These are phyloP conservation scores for Lonchura striata DNA, from an alignment of 2,113 vertebrate species.

Conservation along the genomic window DNA sequence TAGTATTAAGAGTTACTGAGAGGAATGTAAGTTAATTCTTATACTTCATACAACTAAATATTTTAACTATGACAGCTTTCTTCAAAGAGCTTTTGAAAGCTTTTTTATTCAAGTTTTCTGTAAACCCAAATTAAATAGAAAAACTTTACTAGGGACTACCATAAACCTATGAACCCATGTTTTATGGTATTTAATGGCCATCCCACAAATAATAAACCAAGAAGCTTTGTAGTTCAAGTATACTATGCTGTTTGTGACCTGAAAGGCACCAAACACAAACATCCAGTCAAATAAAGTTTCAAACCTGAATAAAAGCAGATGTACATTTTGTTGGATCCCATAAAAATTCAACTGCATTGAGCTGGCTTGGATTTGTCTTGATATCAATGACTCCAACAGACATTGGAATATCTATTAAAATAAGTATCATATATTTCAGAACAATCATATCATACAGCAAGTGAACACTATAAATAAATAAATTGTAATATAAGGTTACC, in stretches of 20 bases:
- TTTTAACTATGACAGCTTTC: not conserved
- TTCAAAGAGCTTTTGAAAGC: not conserved
- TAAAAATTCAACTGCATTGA: constrained; percentile 85
- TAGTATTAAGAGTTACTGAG: not conserved
- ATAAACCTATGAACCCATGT: not conserved
- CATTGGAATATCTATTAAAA: constrained; percentile 82
- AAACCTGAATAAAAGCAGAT: constrained; percentile 87
- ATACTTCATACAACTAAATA: not conserved
- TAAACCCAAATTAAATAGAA: not conserved
- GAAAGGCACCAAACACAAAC: not conserved
- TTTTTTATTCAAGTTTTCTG: not conserved
- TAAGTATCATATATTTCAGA: not conserved
- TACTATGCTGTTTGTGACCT: not conserved
- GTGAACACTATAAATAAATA: not conserved
- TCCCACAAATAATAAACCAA: not conserved
- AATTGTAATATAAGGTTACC: not conserved
- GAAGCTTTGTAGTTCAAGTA: not conserved
- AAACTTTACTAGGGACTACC: not conserved
- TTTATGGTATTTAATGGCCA: not conserved
- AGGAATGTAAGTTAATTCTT: not conserved
- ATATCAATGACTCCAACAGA: constrained; percentile 85
- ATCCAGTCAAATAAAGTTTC: constrained; percentile 60
- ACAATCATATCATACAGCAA: not conserved
- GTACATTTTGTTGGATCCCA: constrained; percentile 85
- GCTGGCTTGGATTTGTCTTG: constrained; percentile 81